Evolutionary conservation across 2,888 invertebrate species (phyloP), one percentile per base, ranked within the genome.

Genomic region (Rhagonycha fulva): DNA sequence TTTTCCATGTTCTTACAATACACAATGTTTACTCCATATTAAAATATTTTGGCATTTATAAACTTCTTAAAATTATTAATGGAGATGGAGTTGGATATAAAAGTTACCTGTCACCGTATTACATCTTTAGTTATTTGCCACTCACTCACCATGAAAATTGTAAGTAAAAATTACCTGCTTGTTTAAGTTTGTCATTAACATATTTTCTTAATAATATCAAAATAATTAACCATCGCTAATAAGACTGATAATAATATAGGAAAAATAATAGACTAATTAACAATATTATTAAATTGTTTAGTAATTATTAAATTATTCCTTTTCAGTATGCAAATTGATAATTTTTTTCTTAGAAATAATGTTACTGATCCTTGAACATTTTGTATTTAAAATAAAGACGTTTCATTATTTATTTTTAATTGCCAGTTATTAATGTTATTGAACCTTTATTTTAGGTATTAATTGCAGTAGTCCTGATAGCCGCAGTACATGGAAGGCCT

Each of bases 61-160:
- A n/a, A 23, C 24, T 26, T 14, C 12, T 26, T 26, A 68, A 68
- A 68, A 14, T 12, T 60, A 14, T 71, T 32, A 28, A 32, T 72
- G 66, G 72, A 61, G 75, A 75, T 63, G 26, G 24, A 26, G 23
- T n/a, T 32, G 60, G 23, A 72, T 76, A 76, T 76, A 72, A 72
- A 63, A 32, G 72, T 62, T 26, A 67, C 32, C 14, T 30, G 66
- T 32, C 67, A 63, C 28, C 28, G 14, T n/a, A 14, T 26, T 66
- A 61, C 62, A 47, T 72, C 30, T 62, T 72, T 63, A 76, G 76
- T 72, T 62, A 63, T 26, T 69, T 69, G 61, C 62, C 72, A 61
- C 61, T 69, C 72, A 72, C 69, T 68, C 76, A 68, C 71, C 72
- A 76, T 76, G 76, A 69, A 61, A 76, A 70, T 69, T 72, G 76